phyloP scores from a whole-genome alignment of 37 sponge, comb jelly and placozoan genomes.

The Bolinopsis microptera region DNA sequence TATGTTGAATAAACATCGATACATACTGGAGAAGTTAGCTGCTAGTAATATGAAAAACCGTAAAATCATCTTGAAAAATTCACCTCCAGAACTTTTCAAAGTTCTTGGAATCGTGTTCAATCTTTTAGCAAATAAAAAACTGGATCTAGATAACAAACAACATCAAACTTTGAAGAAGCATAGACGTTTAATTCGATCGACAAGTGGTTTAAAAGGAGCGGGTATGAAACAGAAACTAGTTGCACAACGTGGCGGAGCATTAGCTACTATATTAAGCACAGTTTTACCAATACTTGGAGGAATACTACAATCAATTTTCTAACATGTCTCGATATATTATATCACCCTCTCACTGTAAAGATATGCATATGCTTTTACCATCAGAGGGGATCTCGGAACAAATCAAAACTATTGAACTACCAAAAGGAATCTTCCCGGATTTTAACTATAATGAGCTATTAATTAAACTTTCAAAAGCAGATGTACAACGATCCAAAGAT shows the following conservation, averaged over 20 bases:
- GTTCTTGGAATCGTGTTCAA: background rate
- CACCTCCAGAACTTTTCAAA: background rate
- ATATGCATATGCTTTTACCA: too few species aligned
- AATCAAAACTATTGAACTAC: too few species aligned
- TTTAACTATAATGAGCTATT: too few species aligned
- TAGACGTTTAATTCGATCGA: background rate
- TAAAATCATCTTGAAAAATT: background rate
- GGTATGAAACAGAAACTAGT: background rate
- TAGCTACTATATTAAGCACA: background rate
- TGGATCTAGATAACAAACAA: background rate
- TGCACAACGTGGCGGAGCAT: background rate
- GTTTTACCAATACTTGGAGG: background rate
- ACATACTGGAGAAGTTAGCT: background rate
- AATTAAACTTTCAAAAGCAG: too few species aligned
- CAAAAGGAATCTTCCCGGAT: too few species aligned
- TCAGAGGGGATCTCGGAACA: too few species aligned
- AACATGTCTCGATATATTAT: background rate
- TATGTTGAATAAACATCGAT: conserved; percentile 22
- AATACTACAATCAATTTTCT: background rate
- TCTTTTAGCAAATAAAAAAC: background rate
- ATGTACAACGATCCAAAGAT: too few species aligned
- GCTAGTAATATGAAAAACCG: background rate
- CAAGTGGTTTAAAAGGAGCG: background rate
- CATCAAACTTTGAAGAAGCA: background rate
- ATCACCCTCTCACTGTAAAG: too few species aligned